Evolutionary conservation across 2,888 invertebrate genomes (phyloP), one percentile per base, ranked within the genome.

Genomic region (Galerucella nymphaeae): DNA sequence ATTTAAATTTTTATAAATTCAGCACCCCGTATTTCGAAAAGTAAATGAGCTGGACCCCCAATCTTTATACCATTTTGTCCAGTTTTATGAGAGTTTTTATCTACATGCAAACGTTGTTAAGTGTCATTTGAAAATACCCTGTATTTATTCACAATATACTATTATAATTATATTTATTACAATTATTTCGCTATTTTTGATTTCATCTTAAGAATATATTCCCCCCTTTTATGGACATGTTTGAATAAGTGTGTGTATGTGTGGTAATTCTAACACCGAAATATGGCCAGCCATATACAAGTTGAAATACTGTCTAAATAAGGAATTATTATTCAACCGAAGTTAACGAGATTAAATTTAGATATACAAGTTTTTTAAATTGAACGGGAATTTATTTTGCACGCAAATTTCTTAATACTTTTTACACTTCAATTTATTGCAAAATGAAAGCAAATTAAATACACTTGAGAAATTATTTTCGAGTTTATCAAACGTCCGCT

Each of bases 361-460:
- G 38, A 59, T 59, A 38, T 59, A 38, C 30, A 14, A 59, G n/a
- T 59, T 59, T 59, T 59, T 38, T 23, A 59, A 59, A 30, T 59
- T 16, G 38, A 38, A 11, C 20, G 30, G n/a, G 58, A 58, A 58
- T 58, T 38, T 38, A 38, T 38, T 58, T 58, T 23, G 58, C 58
- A 23, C n/a, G 50, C 50, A n/a, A 50, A 50, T 50, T 50, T 50
- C n/a, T 4, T 8, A 50, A 50, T 48, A 8, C 5, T 50, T 50
- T 50, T 45, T 4, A 45, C 9, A 45, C 45, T 13, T 45, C 13
- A 11, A 45, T 9, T 8, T 14, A 14, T 45, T 45, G 45, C 45
- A 14, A 13, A 45, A 45, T 45, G 45, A 45, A 45, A 45, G 45
- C 5, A 45, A 13, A 45, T 45, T 45, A 45, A 42, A 45, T 14